A percentile compares a stretch with the other conserved stretches of the same genome.
These are phyloP conservation scores for Pogonognathellus flavescens DNA, from an alignment of 1,140 invertebrate genomes.

Conservation along the genomic window DNA sequence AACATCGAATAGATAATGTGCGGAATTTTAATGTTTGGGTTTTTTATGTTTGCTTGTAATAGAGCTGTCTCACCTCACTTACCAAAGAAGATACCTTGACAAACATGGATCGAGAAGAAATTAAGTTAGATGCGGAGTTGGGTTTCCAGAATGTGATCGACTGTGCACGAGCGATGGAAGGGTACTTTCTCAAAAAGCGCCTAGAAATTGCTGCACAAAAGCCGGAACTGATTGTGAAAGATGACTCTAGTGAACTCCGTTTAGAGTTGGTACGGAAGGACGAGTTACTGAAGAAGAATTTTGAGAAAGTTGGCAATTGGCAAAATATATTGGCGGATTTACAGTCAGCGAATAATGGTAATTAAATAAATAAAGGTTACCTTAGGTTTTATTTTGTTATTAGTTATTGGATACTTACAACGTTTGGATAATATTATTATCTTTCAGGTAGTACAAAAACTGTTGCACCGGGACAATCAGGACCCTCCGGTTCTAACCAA, in stretches of 20 bases:
- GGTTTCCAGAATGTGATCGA: conserved; percentile 87
- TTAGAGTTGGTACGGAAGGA: conserved; percentile 88
- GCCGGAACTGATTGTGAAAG: conserved; percentile 90
- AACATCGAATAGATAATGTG: too few relatives aligned
- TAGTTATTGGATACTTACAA: too few relatives aligned
- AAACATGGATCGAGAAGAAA: conserved; percentile 85
- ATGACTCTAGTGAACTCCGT: conserved; percentile 89
- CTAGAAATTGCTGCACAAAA: conserved; percentile 90
- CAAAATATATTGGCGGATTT: conserved; percentile 86
- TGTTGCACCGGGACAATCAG: conserved; percentile 68
- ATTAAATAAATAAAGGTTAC: background rate
- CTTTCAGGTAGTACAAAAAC: background rate
- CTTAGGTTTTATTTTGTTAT: too few relatives aligned
- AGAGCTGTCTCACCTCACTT: conserved; percentile 87
- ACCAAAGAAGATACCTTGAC: conserved; percentile 85
- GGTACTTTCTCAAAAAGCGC: conserved; percentile 92
- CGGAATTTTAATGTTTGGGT: too few relatives aligned
- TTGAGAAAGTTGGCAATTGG: conserved; percentile 91
- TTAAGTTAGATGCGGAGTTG: conserved; percentile 87
- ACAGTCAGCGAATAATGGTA: conserved; percentile 69
- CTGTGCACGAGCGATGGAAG: conserved; percentile 91
- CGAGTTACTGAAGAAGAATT: conserved; percentile 87
- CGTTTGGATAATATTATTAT: background rate
- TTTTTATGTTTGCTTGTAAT: conserved; percentile 69
- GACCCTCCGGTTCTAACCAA: conserved; percentile 69